phyloP scores from a whole-genome alignment of 2,888 invertebrate species.

The Conus canariensis region DNA sequence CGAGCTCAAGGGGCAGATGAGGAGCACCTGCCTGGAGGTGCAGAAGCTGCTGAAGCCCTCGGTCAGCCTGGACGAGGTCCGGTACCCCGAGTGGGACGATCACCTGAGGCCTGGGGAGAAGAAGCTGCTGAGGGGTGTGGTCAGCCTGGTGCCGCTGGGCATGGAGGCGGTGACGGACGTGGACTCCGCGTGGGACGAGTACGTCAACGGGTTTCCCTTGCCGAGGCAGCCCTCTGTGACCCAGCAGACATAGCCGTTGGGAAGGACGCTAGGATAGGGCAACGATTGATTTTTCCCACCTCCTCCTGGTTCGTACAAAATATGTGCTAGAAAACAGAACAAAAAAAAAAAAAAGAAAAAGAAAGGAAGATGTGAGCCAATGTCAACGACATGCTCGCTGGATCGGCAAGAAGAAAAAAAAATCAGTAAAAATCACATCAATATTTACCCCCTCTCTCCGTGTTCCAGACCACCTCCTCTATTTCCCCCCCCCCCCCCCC shows the following conservation, averaged over 20 bases:
- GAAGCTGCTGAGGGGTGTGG: constrained; percentile 65
- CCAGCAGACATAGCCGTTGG: not conserved
- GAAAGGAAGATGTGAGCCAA: too few relatives aligned
- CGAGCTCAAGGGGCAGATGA: constrained; percentile 61
- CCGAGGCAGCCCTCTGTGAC: not conserved
- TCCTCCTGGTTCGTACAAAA: too few relatives aligned
- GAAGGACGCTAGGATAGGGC: not conserved
- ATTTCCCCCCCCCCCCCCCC: too few relatives aligned
- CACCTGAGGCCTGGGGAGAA: constrained; percentile 64
- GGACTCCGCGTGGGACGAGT: constrained; percentile 69
- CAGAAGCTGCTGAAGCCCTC: constrained; percentile 56
- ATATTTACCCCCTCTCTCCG: too few relatives aligned
- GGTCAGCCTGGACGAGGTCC: constrained; percentile 55
- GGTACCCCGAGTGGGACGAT: constrained; percentile 60
- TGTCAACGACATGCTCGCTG: too few relatives aligned
- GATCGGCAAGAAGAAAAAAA: too few relatives aligned
- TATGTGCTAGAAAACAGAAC: too few relatives aligned
- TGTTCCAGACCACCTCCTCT: too few relatives aligned
- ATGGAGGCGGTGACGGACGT: constrained; percentile 65
- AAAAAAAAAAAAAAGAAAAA: too few relatives aligned
- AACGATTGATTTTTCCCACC: not conserved
- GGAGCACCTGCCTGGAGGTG: constrained; percentile 56
- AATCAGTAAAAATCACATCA: too few relatives aligned
- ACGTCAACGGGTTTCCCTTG: constrained; percentile 60
- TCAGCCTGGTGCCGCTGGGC: constrained; percentile 66